Evolutionary conservation across 2,888 invertebrate genomes (phyloP).

Genomic region (Geophilus truncorum): DNA sequence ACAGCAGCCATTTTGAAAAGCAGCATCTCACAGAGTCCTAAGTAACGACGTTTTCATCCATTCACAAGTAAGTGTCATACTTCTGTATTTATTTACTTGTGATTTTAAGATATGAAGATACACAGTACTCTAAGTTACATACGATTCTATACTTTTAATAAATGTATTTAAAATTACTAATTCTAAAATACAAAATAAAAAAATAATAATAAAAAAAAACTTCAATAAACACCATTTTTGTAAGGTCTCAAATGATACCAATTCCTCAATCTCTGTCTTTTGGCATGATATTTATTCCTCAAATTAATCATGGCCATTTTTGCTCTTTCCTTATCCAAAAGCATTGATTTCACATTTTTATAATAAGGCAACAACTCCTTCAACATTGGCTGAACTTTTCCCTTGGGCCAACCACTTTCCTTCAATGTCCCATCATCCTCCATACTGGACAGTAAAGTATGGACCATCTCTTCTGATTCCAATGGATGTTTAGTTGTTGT

Average conservation of each 20-base stretch:
- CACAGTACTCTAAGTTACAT: no score
- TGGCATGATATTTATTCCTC: neutral
- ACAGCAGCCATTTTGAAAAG: no score
- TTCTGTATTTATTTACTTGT: no score
- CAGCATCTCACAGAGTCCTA: no score
- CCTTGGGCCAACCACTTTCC: neutral
- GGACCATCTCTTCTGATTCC: neutral
- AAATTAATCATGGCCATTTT: neutral
- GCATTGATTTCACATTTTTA: neutral
- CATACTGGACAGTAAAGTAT: neutral
- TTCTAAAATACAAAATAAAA: no score
- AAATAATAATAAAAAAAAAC: neutral
- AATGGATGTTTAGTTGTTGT: neutral
- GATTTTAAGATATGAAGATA: no score
- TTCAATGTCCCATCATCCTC: neutral
- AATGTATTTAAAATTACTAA: no score
- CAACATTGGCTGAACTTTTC: neutral
- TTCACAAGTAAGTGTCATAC: no score
- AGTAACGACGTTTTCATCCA: no score
- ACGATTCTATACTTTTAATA: no score
- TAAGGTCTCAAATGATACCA: neutral
- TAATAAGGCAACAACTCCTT: neutral
- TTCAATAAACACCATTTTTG: neutral
- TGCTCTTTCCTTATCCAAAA: neutral
- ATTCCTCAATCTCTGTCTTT: neutral